phyloP scores from a whole-genome alignment of 2,797 vertebrate genomes.

The Rhincodon typus region DNA sequence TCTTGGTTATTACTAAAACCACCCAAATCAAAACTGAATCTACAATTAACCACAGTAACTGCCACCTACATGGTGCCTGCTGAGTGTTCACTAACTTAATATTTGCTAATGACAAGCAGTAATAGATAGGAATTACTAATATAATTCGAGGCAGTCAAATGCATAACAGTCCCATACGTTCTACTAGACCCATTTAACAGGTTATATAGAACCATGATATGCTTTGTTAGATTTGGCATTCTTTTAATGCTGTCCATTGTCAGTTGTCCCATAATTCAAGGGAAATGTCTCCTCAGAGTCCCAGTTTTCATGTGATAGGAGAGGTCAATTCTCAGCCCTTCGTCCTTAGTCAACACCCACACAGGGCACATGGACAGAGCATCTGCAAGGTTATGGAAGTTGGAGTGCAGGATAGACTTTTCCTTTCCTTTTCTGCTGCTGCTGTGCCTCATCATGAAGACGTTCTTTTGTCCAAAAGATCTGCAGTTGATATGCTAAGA shows the following conservation, averaged over 20 bases:
- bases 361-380: not conserved
- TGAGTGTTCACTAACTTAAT: not conserved
- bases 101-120: not conserved
- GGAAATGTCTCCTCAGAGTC: not conserved
- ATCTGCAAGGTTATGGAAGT: too few relatives aligned
- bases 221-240: not conserved
- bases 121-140: not conserved
- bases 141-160: not conserved
- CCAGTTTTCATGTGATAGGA: not conserved
- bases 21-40: conserved; percentile 35
- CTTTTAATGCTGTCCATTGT: not conserved
- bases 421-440: too few relatives aligned
- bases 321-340: not conserved
- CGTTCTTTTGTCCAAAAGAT: too few relatives aligned
- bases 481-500: not conserved
- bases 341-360: too few relatives aligned
- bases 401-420: too few relatives aligned
- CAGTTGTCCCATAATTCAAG: too few relatives aligned
- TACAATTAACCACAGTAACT: conserved; percentile 34
- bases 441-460: not conserved
- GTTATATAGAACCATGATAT: not conserved
- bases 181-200: not conserved
- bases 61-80: not conserved
- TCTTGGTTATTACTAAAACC: conserved; percentile 22
- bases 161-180: not conserved